Conservation (phyloP, 2,113 vertebrate species). For the Amazona guildingii region DNA sequence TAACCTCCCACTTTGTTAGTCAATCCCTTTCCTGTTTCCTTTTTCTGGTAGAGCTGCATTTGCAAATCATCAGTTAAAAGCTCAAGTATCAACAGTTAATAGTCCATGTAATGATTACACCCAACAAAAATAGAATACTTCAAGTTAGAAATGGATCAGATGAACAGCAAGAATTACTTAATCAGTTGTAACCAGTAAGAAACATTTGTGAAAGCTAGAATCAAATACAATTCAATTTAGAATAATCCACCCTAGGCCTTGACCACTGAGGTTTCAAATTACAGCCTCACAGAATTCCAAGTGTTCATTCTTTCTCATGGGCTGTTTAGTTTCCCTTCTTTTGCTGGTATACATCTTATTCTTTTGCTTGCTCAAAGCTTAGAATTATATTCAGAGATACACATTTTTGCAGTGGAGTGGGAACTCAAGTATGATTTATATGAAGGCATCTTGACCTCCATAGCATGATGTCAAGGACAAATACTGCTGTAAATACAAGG, state of each 20-base stretch:
- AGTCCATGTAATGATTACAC: neutral
- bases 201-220: neutral
- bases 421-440: neutral
- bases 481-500: neutral
- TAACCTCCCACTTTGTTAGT: neutral
- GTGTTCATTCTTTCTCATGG: neutral
- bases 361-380: neutral
- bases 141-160: neutral
- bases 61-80: neutral
- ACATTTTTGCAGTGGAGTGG: neutral
- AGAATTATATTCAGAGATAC: neutral
- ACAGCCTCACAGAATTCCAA: neutral
- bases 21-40: neutral
- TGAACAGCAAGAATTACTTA: neutral
- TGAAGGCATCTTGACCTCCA: neutral
- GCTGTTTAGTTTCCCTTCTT: neutral
- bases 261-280: neutral
- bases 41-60: neutral
- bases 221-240: neutral
- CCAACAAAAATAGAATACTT: neutral
- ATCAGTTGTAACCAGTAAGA: neutral
- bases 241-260: neutral
- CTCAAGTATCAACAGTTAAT: neutral
- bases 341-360: neutral
- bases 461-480: neutral